phyloP scores from a whole-genome alignment of 2,888 invertebrate genomes.

The Gastracanthus pulcherrimus region DNA sequence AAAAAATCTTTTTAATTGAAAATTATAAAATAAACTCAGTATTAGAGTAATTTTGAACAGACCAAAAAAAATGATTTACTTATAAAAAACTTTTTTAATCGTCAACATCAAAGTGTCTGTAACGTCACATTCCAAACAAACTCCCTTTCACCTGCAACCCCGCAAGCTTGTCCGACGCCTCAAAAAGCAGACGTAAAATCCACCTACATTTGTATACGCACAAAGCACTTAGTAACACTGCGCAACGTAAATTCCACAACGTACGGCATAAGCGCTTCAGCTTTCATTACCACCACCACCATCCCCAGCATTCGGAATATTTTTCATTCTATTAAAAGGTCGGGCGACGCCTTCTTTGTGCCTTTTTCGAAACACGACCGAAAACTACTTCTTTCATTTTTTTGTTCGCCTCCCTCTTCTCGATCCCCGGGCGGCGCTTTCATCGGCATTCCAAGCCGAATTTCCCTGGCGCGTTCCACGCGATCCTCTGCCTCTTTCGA shows the following conservation, averaged over 20 bases:
- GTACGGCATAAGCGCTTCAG: not conserved
- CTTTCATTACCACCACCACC: not conserved
- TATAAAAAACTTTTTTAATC: too few relatives aligned
- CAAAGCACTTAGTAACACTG: not conserved
- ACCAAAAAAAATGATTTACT: too few relatives aligned
- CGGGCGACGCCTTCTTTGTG: not conserved
- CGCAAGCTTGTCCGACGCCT: too few relatives aligned
- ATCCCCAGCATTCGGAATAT: constrained; percentile 13
- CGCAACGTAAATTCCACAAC: not conserved
- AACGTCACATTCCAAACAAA: too few relatives aligned
- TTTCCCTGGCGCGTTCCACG: constrained; percentile 53
- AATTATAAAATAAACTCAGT: too few relatives aligned
- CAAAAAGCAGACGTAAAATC: not conserved
- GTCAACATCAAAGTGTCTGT: too few relatives aligned
- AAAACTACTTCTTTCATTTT: constrained; percentile 34
- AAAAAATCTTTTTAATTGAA: too few relatives aligned
- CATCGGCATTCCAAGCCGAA: constrained; percentile 54
- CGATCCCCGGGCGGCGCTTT: constrained; percentile 28
- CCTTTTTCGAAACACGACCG: constrained; percentile 9
- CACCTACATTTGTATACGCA: not conserved
- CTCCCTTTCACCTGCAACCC: too few relatives aligned
- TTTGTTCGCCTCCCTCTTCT: not conserved
- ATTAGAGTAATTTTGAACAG: too few relatives aligned
- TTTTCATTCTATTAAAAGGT: constrained; percentile 42
- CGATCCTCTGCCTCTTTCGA: constrained; percentile 41